Evolutionary conservation across 2,888 invertebrate species (phyloP), one percentile per base, ranked within the genome.

Genomic region (Apotomis turbidana): DNA sequence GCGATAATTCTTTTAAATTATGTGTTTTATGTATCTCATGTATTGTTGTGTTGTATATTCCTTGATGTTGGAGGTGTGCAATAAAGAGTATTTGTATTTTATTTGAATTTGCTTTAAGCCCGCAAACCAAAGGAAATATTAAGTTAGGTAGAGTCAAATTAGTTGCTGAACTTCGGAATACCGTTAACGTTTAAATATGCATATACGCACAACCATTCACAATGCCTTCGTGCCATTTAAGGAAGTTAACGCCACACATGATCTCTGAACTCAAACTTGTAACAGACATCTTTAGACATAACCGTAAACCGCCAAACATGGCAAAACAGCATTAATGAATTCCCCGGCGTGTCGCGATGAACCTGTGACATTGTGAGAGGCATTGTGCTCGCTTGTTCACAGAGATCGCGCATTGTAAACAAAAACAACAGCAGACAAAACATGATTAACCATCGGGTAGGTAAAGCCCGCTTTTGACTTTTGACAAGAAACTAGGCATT

Each of bases 151-250:
- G 5, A 41, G 41, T 6, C 41, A 41, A 6, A 41, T 41, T 41
- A 63, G 27, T 52, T 5, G 12, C 41, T 52, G 54, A 63, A 41
- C 61, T 49, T 15, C 54, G 44, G 15, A 64, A 52, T 64, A 55
- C 64, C 44, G 64, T 64, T 61, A 55, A 44, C n/a, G 55, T 55
- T 55, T 64, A 54, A 55, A 44, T 55, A 64, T 55, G 64, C 64
- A 55, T 64, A 55, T 27, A 55, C 12, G 44, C 49, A 9, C 44
- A 13, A 38, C 6, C 38, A 58, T 38, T 9, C 13, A 63, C 52
- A 64, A 64, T 55, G 44, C 15, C 64, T 49, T 49, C 49, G 38
- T 13, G 38, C 52, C 52, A 15, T 64, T 63, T 64, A 55, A 64
- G 64, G 55, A 64, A 63, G 54, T 55, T 55, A 64, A 13, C 15